These are phyloP conservation scores for Netelia virgata DNA, from an alignment of 2,888 invertebrate genomes.

Conservation along the genomic window DNA sequence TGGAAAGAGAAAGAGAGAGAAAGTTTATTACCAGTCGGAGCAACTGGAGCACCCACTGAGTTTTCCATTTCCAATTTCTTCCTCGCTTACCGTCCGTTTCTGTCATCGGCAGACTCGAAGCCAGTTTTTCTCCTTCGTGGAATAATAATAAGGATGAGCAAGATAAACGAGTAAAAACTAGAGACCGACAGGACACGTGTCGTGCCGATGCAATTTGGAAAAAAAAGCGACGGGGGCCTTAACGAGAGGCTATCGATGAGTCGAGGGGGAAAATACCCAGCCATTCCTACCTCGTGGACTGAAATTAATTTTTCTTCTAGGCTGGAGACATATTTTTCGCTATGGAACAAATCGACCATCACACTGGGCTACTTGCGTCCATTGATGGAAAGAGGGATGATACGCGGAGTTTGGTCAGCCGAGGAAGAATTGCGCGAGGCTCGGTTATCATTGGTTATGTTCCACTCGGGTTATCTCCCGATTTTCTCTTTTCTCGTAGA, in stretches of 20 bases:
- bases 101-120: constrained; percentile 26
- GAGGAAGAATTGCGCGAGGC: constrained; percentile 18
- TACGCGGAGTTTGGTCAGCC: constrained; percentile 3
- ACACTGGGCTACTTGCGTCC: constrained; percentile 55
- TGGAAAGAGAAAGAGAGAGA: neutral
- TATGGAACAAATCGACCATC: constrained; percentile 15
- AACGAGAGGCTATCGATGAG: constrained; percentile 37
- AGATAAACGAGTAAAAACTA: neutral
- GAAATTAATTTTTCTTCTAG: constrained; percentile 57
- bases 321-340: constrained; percentile 60
- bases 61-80: constrained; percentile 58
- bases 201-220: constrained; percentile 24
- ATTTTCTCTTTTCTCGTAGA: constrained; percentile 53
- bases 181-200: neutral
- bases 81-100: constrained; percentile 18
- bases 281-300: constrained; percentile 10
- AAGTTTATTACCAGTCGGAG: constrained; percentile 30
- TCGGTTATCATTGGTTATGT: constrained; percentile 11
- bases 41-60: constrained; percentile 21
- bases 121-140: constrained; percentile 36
- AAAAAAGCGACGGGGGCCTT: constrained; percentile 31
- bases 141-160: neutral
- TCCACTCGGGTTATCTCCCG: constrained; percentile 65
- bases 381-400: constrained; percentile 36
- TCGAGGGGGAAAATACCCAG: constrained; percentile 30